These are phyloP conservation scores for Dermolepida albohirtum DNA, from an alignment of 2,888 invertebrate genomes.

Conservation along the genomic window DNA sequence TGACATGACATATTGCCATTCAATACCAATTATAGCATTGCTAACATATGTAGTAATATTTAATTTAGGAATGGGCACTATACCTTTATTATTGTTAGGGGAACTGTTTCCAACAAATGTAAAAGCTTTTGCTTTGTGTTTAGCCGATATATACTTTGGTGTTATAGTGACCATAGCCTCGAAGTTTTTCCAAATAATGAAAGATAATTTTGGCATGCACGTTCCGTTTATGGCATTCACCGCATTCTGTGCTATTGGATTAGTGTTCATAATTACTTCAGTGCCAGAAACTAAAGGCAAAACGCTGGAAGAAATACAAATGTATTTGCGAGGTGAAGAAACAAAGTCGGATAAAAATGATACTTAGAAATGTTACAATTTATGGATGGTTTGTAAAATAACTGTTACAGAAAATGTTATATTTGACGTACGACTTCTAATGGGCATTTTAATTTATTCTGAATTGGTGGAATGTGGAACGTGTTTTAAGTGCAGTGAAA, in stretches of 20 bases:
- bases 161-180: conserved; percentile 65
- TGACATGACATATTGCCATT: conserved; percentile 49
- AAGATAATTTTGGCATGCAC: conserved; percentile 62
- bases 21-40: conserved; percentile 60
- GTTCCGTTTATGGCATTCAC: conserved; percentile 66
- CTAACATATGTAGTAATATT: conserved; percentile 66
- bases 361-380: conserved; percentile 24
- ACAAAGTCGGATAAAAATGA: conserved; percentile 37
- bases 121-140: conserved; percentile 69
- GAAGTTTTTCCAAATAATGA: conserved; percentile 64
- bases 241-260: conserved; percentile 60
- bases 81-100: conserved; percentile 68
- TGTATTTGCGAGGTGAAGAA: conserved; percentile 45
- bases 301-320: conserved; percentile 67
- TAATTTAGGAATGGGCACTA: conserved; percentile 67
- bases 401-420: neutral
- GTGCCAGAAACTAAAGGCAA: conserved; percentile 69
- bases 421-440: neutral
- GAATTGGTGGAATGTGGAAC: too few relatives aligned
- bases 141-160: conserved; percentile 68
- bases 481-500: too few relatives aligned
- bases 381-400: neutral
- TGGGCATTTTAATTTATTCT: too few relatives aligned
- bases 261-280: conserved; percentile 62
- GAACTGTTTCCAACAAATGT: conserved; percentile 70